Conservation (phyloP, 2,888 invertebrate genomes). For the Athalia circularis region DNA sequence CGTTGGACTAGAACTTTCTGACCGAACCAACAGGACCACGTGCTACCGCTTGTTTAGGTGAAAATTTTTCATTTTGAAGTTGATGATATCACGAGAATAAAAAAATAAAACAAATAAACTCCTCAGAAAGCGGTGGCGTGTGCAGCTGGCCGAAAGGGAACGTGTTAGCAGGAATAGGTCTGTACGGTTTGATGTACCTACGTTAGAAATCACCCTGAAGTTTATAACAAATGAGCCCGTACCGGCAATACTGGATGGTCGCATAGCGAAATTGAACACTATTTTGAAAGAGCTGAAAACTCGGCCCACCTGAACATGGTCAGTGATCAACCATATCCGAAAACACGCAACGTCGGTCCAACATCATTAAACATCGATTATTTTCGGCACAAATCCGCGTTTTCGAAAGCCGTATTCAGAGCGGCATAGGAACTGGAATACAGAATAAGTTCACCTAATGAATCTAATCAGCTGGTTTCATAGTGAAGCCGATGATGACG, state of each 20-base stretch:
- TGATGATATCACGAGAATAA: neutral
- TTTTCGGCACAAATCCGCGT: constrained; percentile 66
- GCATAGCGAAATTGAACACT: constrained; percentile 75
- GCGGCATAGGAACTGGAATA: constrained; percentile 72
- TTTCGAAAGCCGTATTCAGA: constrained; percentile 62
- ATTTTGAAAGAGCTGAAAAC: constrained; percentile 77
- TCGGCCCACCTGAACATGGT: constrained; percentile 60
- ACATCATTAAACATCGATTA: constrained; percentile 67
- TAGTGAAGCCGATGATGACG: constrained; percentile 73
- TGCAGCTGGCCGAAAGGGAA: constrained; percentile 76
- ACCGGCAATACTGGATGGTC: constrained; percentile 78
- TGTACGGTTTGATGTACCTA: constrained; percentile 82
- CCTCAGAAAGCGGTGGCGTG: constrained; percentile 63
- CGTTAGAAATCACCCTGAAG: constrained; percentile 77
- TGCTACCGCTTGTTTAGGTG: constrained; percentile 71
- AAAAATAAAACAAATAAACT: neutral
- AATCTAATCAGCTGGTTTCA: constrained; percentile 69
- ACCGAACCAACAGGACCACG: constrained; percentile 74
- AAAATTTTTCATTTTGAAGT: neutral
- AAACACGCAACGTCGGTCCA: constrained; percentile 58
- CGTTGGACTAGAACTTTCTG: constrained; percentile 75
- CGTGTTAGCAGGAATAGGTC: constrained; percentile 79
- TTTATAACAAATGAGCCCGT: constrained; percentile 78
- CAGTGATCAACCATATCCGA: constrained; percentile 53
- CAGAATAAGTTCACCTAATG: constrained; percentile 61